Conservation (phyloP, 2,888 invertebrate genomes). For the Trissolcus brochymenae region DNA sequence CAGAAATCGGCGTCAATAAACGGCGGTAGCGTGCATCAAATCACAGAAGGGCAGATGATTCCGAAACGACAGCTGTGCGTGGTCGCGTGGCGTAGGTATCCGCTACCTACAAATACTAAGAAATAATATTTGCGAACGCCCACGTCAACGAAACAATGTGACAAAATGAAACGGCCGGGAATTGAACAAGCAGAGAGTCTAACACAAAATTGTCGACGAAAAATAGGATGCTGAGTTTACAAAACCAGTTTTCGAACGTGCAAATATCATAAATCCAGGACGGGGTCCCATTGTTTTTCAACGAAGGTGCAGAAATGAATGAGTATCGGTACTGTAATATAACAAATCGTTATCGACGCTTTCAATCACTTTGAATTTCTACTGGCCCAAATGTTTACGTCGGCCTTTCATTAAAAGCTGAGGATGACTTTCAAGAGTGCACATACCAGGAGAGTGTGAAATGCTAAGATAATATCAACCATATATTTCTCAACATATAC, state of each 20-base stretch:
- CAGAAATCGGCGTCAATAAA: conserved; percentile 40
- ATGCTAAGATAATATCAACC: too few relatives aligned
- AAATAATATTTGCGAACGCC: conserved; percentile 46
- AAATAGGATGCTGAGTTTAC: conserved; percentile 8
- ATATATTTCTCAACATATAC: too few relatives aligned
- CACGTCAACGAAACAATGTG: conserved; percentile 20
- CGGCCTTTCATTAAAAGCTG: too few relatives aligned
- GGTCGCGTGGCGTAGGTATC: conserved; percentile 53
- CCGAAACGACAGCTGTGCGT: conserved; percentile 34
- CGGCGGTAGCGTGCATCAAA: conserved; percentile 15
- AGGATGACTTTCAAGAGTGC: too few relatives aligned
- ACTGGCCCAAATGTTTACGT: too few relatives aligned
- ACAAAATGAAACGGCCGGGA: conserved; percentile 27
- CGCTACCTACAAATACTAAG: conserved; percentile 44
- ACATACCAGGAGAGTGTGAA: too few relatives aligned
- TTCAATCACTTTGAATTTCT: background rate
- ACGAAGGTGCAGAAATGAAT: conserved; percentile 41
- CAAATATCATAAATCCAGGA: conserved; percentile 24
- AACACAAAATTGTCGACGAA: conserved; percentile 25
- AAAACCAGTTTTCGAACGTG: conserved; percentile 46
- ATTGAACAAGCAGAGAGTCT: background rate
- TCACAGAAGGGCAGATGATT: conserved; percentile 42
- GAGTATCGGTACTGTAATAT: conserved; percentile 19
- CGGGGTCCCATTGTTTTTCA: conserved; percentile 39
- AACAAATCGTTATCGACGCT: conserved; percentile 13